Evolutionary conservation across 2,113 vertebrate genomes (phyloP).

Genomic region (Triplophysa rosa): DNA sequence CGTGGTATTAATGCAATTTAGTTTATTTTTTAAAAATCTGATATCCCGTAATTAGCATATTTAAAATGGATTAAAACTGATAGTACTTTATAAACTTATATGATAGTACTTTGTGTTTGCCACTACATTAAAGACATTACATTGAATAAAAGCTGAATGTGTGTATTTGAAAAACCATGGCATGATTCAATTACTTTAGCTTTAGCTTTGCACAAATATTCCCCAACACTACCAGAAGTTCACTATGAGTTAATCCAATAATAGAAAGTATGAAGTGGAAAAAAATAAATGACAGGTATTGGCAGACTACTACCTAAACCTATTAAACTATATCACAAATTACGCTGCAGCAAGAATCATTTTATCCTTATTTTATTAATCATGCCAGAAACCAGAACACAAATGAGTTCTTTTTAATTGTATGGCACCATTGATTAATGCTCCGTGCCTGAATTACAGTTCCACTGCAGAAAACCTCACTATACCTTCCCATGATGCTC

Average conservation of each 20-base stretch:
- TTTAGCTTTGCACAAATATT: background rate
- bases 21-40: no score
- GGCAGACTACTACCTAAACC: background rate
- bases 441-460: background rate
- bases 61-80: no score
- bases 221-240: no score
- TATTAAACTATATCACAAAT: slow-evolving; percentile 32
- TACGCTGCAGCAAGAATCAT: background rate
- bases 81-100: no score
- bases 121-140: background rate
- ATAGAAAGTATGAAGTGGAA: background rate
- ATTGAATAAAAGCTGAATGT: background rate
- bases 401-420: slow-evolving; percentile 31
- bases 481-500: slow-evolving; percentile 14
- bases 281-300: slow-evolving; percentile 6
- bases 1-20: no score
- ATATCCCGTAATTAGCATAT: no score
- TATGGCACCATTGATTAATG: slow-evolving; percentile 27
- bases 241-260: slow-evolving; percentile 11
- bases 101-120: background rate
- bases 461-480: slow-evolving; percentile 26
- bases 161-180: background rate
- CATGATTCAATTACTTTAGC: background rate
- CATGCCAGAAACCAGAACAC: slow-evolving; percentile 11
- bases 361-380: slow-evolving; percentile 20